Conservation (phyloP, 2,113 vertebrate genomes). For the Pyrgilauda ruficollis region DNA sequence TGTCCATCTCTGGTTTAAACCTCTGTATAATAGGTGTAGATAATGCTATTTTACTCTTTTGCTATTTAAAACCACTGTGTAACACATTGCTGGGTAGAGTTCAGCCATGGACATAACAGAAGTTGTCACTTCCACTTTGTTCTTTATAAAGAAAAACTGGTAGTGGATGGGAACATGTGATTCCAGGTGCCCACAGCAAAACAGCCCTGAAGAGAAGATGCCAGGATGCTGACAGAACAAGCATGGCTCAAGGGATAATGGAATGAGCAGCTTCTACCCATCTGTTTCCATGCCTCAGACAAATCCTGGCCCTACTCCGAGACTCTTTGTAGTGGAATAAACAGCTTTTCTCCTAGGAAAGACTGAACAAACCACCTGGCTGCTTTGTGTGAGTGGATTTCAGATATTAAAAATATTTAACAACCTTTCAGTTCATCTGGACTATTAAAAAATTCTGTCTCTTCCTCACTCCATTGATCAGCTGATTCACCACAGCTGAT, state of each 20-base stretch:
- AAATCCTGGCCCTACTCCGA: background rate
- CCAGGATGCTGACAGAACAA: background rate
- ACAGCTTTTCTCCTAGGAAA: background rate
- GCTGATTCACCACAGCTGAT: background rate
- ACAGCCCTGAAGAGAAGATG: background rate
- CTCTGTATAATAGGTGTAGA: background rate
- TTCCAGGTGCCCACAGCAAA: background rate
- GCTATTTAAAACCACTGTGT: background rate
- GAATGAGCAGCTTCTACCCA: background rate
- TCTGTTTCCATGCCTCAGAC: background rate
- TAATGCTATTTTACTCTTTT: background rate
- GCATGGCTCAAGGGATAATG: background rate
- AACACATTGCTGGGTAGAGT: background rate
- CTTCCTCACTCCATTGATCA: background rate
- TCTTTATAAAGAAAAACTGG: background rate
- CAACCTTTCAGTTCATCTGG: background rate
- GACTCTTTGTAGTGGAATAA: background rate
- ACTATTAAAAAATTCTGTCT: background rate
- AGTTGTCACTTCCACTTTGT: background rate
- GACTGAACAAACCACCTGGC: background rate
- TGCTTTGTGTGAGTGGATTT: background rate
- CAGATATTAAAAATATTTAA: background rate
- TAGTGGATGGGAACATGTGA: background rate
- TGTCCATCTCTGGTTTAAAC: background rate
- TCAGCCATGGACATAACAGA: background rate